Conservation (phyloP, 1,140 invertebrate species). For the Maniola jurtina region DNA sequence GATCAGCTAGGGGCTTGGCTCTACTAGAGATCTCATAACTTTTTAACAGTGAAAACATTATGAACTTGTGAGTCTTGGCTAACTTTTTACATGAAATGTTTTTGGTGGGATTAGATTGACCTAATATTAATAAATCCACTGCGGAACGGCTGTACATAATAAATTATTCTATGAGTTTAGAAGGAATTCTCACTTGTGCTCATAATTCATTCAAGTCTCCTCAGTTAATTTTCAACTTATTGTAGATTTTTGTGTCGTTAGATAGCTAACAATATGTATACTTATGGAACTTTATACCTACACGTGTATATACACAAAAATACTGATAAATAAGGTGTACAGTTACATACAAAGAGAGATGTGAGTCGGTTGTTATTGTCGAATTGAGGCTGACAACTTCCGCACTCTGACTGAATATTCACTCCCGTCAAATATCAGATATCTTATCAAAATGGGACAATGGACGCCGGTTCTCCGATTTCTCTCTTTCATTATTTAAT, state of each 20-base stretch:
- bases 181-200: neutral
- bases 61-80: too few relatives aligned
- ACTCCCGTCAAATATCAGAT: conserved; percentile 18
- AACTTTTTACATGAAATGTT: too few relatives aligned
- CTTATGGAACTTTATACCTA: too few relatives aligned
- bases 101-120: too few relatives aligned
- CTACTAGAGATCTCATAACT: too few relatives aligned
- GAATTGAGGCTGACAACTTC: conserved; percentile 20
- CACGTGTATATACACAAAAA: neutral
- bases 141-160: neutral
- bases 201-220: neutral
- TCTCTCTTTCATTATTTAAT: conserved; percentile 1
- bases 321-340: neutral
- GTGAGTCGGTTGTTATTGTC: too few relatives aligned
- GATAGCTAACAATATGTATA: too few relatives aligned
- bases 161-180: neutral
- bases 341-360: neutral
- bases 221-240: too few relatives aligned
- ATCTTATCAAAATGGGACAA: conserved; percentile 10
- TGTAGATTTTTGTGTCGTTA: too few relatives aligned
- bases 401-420: conserved; percentile 16
- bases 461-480: neutral
- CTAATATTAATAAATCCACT: neutral
- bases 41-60: too few relatives aligned
- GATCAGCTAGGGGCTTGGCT: too few relatives aligned